Evolutionary conservation across 2,113 vertebrate genomes (phyloP).

Genomic region (Myotis davidii): DNA sequence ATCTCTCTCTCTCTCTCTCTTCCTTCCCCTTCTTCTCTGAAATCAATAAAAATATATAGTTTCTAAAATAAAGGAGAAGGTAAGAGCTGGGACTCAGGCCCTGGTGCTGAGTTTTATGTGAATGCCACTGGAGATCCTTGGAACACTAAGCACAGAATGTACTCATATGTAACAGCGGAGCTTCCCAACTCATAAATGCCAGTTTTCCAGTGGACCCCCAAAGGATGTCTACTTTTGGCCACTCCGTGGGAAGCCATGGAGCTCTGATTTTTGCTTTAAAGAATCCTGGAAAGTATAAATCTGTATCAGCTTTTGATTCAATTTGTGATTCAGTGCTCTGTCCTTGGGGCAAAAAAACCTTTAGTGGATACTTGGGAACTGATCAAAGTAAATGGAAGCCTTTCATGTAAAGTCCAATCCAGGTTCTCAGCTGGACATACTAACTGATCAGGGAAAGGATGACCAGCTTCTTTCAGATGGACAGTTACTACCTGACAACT

Average conservation of each 20-base stretch:
- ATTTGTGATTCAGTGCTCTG: neutral
- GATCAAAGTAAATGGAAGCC: constrained; percentile 79
- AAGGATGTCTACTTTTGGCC: neutral
- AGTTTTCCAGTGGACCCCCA: neutral
- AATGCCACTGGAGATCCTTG: neutral
- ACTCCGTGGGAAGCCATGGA: neutral
- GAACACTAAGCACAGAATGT: neutral
- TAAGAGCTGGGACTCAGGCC: neutral
- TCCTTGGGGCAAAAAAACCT: neutral
- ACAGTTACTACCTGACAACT: constrained; percentile 95
- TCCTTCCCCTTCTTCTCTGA: no score
- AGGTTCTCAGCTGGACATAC: constrained; percentile 91
- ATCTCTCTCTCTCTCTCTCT: no score
- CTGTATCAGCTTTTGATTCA: neutral
- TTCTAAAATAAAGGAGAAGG: neutral
- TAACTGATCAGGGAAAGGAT: constrained; percentile 96
- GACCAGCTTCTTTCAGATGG: constrained; percentile 94
- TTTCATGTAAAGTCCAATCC: constrained; percentile 89
- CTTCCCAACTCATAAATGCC: neutral
- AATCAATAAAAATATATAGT: no score
- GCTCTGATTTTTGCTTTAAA: neutral
- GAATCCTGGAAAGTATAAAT: neutral
- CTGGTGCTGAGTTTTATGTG: neutral
- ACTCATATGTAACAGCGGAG: constrained; percentile 39
- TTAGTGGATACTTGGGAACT: neutral